These are phyloP conservation scores for Apamea epomidion DNA, from an alignment of 2,888 invertebrate genomes.

Conservation along the genomic window DNA sequence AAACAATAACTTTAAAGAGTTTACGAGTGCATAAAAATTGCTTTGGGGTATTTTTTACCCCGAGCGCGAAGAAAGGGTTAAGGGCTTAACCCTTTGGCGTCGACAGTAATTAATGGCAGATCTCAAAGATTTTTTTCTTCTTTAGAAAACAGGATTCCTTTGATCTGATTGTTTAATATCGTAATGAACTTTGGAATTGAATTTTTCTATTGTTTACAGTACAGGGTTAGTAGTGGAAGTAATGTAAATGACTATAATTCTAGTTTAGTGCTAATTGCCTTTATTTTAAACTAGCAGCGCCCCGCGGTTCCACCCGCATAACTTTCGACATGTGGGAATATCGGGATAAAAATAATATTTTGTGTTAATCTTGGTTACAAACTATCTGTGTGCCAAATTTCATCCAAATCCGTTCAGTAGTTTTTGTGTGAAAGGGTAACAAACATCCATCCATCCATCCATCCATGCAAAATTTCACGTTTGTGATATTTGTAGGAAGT, in stretches of 20 bases:
- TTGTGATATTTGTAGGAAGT: too few relatives aligned
- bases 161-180: slow-evolving; percentile 80
- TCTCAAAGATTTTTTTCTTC: slow-evolving; percentile 77
- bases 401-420: too few relatives aligned
- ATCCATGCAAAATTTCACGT: too few relatives aligned
- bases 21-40: slow-evolving; percentile 84
- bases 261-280: neutral
- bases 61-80: slow-evolving; percentile 80
- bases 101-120: slow-evolving; percentile 86
- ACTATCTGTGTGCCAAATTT: too few relatives aligned
- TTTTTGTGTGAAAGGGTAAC: too few relatives aligned
- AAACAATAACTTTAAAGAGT: slow-evolving; percentile 88
- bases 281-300: too few relatives aligned
- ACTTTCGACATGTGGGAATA: too few relatives aligned
- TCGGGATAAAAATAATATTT: too few relatives aligned
- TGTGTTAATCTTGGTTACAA: too few relatives aligned
- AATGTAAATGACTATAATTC: neutral
- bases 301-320: too few relatives aligned
- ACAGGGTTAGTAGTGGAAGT: neutral
- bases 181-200: slow-evolving; percentile 67
- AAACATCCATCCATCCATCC: too few relatives aligned
- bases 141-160: slow-evolving; percentile 77
- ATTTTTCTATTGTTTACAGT: slow-evolving; percentile 33
- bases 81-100: slow-evolving; percentile 83
- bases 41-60: slow-evolving; percentile 80